These are phyloP conservation scores for Eublepharis macularius DNA, from an alignment of 2,113 vertebrate species.

Conservation along the genomic window DNA sequence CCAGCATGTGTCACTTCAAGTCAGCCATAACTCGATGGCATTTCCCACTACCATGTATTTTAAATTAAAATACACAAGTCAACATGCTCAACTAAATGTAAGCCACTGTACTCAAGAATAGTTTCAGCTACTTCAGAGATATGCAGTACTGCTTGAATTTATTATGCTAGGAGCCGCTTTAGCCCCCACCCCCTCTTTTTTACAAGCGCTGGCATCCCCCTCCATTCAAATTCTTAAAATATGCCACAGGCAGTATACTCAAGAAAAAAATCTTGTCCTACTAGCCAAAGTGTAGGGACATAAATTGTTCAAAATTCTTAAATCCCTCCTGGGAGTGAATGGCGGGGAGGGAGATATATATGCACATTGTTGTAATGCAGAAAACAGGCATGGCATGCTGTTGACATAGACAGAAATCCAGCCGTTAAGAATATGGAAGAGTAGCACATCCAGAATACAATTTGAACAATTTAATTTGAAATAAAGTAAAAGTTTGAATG, in stretches of 20 bases:
- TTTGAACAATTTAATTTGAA: too few species aligned
- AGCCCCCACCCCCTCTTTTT: neutral
- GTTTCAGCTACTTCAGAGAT: too few species aligned
- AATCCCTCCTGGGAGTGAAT: neutral
- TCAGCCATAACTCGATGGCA: too few species aligned
- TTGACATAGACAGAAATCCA: too few species aligned
- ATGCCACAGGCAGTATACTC: neutral
- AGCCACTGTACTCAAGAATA: neutral
- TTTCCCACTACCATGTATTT: too few species aligned
- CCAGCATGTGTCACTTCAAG: too few species aligned
- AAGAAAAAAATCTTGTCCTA: neutral
- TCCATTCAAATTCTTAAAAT: neutral
- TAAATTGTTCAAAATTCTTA: neutral
- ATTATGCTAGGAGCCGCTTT: neutral
- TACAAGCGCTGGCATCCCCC: neutral
- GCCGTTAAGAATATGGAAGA: neutral
- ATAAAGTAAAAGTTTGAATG: neutral
- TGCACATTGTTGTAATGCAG: too few species aligned
- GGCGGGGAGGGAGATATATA: too few species aligned
- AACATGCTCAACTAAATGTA: slow-evolving; percentile 27
- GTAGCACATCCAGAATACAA: neutral
- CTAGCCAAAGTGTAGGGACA: neutral
- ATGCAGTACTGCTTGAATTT: neutral
- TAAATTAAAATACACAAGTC: neutral
- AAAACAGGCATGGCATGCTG: too few species aligned